Conservation (phyloP, 2,113 vertebrate species). For the Phocoena phocoena region DNA sequence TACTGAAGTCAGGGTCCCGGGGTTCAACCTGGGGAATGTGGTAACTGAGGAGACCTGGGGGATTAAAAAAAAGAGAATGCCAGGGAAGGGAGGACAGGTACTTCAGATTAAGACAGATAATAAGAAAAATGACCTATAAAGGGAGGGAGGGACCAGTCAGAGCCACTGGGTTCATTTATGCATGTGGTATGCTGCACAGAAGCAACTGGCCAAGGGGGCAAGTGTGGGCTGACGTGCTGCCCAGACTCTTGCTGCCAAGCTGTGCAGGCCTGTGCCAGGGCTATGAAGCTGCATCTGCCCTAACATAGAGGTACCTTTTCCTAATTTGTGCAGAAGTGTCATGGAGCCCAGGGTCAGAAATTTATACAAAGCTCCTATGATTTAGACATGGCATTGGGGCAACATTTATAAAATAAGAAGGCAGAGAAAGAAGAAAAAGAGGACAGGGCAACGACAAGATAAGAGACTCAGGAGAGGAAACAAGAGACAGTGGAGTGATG, state of each 20-base stretch:
- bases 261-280: background rate
- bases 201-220: background rate
- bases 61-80: background rate
- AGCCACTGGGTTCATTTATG: too few species aligned
- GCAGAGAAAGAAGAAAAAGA: background rate
- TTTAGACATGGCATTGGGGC: background rate
- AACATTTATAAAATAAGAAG: background rate
- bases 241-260: background rate
- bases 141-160: background rate
- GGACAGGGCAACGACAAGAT: background rate
- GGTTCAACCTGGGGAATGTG: slow-evolving; percentile 84
- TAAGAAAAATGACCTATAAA: background rate
- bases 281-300: background rate
- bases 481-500: background rate
- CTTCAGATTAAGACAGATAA: background rate
- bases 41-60: slow-evolving; percentile 87
- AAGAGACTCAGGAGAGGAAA: background rate
- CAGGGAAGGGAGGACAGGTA: background rate
- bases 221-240: background rate
- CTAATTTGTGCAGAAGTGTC: background rate
- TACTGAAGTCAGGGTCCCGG: slow-evolving; percentile 86
- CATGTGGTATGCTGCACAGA: background rate
- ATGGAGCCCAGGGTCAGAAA: background rate
- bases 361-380: background rate
- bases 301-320: background rate